phyloP scores from a whole-genome alignment of 35 echinoderm and acorn worm genomes.

The Apostichopus californicus region DNA sequence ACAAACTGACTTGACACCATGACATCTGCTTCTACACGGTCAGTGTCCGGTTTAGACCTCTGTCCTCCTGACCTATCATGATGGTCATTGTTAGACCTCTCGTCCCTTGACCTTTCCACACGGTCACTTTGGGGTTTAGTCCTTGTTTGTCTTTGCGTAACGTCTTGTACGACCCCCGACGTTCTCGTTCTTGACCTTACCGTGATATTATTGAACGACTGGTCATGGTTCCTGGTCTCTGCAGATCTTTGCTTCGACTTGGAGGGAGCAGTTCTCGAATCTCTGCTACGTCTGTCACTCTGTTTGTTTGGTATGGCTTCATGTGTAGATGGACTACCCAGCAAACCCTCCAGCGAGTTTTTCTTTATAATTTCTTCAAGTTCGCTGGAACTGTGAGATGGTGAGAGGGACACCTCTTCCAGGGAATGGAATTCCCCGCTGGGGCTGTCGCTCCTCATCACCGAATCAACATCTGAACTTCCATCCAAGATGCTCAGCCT shows the following conservation, averaged over 20 bases:
- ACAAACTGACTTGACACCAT: background rate
- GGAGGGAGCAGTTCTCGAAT: background rate
- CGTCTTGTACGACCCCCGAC: background rate
- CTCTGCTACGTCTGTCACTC: background rate
- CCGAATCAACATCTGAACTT: conserved; percentile 35
- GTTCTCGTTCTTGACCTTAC: background rate
- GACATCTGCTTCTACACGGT: background rate
- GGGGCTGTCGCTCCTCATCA: conserved; percentile 43
- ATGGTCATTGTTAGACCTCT: background rate
- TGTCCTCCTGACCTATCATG: background rate
- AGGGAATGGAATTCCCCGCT: background rate
- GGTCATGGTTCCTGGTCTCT: background rate
- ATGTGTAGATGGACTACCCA: background rate
- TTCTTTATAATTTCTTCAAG: conserved; percentile 4
- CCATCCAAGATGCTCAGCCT: conserved; percentile 24
- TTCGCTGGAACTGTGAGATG: conserved; percentile 22
- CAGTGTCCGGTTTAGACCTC: background rate
- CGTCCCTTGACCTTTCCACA: background rate
- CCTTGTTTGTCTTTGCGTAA: background rate
- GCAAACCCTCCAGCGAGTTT: background rate
- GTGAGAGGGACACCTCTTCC: conserved; percentile 27
- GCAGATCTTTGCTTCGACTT: background rate
- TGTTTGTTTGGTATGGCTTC: background rate
- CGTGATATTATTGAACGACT: background rate
- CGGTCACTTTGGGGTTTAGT: background rate